Evolutionary conservation across 2,888 invertebrate genomes (phyloP).

Genomic region (Platycheirus albimanus): DNA sequence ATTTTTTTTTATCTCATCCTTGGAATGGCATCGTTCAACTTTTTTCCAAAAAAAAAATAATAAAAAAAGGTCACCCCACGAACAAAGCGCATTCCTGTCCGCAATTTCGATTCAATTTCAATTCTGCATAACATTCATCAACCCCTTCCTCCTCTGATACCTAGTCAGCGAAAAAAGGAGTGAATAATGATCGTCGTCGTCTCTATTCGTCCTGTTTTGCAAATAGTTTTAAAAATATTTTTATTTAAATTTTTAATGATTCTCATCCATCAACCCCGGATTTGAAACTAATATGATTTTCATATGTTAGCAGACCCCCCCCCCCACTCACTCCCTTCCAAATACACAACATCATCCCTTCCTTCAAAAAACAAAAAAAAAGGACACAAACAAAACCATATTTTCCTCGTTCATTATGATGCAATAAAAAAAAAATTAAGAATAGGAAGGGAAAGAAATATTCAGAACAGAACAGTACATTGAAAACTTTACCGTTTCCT

Average conservation of each 20-base stretch:
- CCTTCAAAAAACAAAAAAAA: neutral
- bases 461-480: neutral
- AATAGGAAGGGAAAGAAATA: neutral
- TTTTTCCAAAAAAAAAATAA: neutral
- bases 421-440: slow-evolving; percentile 42
- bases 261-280: slow-evolving; percentile 52
- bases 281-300: slow-evolving; percentile 49
- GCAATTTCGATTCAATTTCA: slow-evolving; percentile 55
- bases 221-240: slow-evolving; percentile 58
- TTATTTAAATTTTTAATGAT: slow-evolving; percentile 54
- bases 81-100: slow-evolving; percentile 39
- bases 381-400: slow-evolving; percentile 19
- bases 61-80: slow-evolving; percentile 30
- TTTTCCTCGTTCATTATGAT: slow-evolving; percentile 49
- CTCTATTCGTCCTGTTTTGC: slow-evolving; percentile 46
- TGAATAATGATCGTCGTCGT: slow-evolving; percentile 36
- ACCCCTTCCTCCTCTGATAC: neutral
- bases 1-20: slow-evolving; percentile 4
- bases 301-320: too few species aligned
- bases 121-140: slow-evolving; percentile 12
- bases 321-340: too few species aligned
- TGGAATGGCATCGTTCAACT: neutral
- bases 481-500: slow-evolving; percentile 36
- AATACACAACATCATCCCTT: neutral
- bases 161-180: neutral